Base-by-base conservation (phyloP, 1,140 invertebrate genomes). In the Physella acuta region DNA sequence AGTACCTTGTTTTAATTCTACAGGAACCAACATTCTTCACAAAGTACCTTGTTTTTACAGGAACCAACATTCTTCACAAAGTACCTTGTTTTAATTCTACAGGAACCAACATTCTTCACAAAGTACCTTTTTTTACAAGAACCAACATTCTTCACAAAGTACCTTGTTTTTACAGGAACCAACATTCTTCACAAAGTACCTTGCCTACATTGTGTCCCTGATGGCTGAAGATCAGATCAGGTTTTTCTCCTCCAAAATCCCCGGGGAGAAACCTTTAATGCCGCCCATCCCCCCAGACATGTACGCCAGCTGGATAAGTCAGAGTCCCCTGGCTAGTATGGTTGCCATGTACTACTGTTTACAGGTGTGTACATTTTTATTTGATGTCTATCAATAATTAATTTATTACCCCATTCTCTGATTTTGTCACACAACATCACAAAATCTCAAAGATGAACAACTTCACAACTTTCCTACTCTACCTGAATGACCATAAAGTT, bases 191-290 rank as follows among this genome's bases (percentile, higher is more conserved):
- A 97, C 94, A 0, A 97, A 97, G 85, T 98, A 97, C 85, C 82
- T 99, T 68, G 95, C 96, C 1, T 92, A 93, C 2, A 86, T 99
- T 16, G 94, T 97, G 91, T 94, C 93, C 0, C 86, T 98, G 1
- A 96, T 99, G 91, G 95, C 97, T 0, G 96, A 99, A 85, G 96
- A 99, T 85, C 94, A 97, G 88, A 93, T 97, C 14, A 87, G 95
- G 76, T 88, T 90, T 67, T 82, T 97, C 16, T 93, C 94, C 77
- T 89, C 90, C 20, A 95, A 93, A 86, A 84, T 97, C 26, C 92
- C 92, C n/a, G 63, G 71, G 30, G 63, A 62, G 36, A 49, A 30
- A 8, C 26, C 69, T 36, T 36, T 52, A 16, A 93, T 93, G 70
- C 59, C 71, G 17, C 96, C 96, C 79, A 34, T 70, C 14, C 79